A percentile compares a stretch with the other conserved stretches of the same genome.
Conservation (phyloP, 2,113 vertebrate genomes). For the Mormyrus iriodes region DNA sequence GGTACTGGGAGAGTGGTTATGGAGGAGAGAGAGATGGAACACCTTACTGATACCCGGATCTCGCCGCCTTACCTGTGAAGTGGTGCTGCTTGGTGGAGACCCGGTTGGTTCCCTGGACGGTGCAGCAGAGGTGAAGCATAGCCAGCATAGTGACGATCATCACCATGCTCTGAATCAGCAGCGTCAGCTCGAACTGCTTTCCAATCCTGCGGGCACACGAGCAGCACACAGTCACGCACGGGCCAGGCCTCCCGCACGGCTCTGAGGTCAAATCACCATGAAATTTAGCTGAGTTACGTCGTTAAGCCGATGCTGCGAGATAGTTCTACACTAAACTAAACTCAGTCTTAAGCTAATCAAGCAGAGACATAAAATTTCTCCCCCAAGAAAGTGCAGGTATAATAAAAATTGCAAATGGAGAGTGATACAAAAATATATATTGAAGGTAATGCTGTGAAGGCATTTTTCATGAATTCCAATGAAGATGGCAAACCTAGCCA, state of each 20-base stretch:
- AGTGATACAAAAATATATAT: background rate
- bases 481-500: background rate
- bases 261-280: too few species aligned
- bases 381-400: background rate
- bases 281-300: background rate
- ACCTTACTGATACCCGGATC: background rate
- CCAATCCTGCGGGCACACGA: conserved; percentile 57
- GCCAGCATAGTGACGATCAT: conserved; percentile 71
- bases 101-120: conserved; percentile 55
- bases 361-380: background rate
- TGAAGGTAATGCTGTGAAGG: background rate
- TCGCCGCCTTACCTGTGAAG: conserved; percentile 56
- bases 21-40: background rate
- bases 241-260: background rate
- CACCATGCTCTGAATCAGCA: conserved; percentile 70
- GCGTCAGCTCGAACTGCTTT: conserved; percentile 69
- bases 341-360: background rate
- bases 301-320: background rate
- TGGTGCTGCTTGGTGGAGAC: conserved; percentile 64
- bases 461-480: background rate
- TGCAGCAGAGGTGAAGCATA: conserved; percentile 71
- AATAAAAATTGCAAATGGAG: background rate
- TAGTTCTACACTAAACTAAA: background rate
- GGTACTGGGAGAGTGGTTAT: background rate
- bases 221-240: background rate